A percentile compares a stretch with the other conserved stretches of the same genome.
These are phyloP conservation scores for Drosophila burlai DNA, from an alignment of 1,140 invertebrate species.

Conservation along the genomic window DNA sequence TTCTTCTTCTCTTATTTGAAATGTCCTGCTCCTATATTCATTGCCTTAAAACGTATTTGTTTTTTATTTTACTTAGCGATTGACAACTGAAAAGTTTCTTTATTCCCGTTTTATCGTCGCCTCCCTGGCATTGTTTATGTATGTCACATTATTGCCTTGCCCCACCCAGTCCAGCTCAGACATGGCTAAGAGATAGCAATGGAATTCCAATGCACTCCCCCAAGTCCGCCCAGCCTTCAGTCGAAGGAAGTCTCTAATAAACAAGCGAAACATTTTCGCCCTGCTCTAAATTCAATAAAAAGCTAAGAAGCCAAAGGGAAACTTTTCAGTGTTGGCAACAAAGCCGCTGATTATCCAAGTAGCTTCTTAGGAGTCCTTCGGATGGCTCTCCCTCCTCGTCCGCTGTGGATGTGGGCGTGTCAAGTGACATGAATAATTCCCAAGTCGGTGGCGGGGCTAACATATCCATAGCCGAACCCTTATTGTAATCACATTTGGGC, in stretches of 20 bases:
- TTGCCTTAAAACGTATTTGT: slow-evolving; percentile 10
- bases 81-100: slow-evolving; percentile 46
- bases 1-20: background rate
- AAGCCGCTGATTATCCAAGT: slow-evolving; percentile 62
- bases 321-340: slow-evolving; percentile 51
- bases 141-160: slow-evolving; percentile 51
- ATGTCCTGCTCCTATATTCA: background rate
- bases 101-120: slow-evolving; percentile 39
- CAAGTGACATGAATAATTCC: slow-evolving; percentile 67
- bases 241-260: slow-evolving; percentile 51
- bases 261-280: slow-evolving; percentile 47
- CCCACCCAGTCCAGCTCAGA: slow-evolving; percentile 6
- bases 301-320: slow-evolving; percentile 31
- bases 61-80: slow-evolving; percentile 41
- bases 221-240: slow-evolving; percentile 10
- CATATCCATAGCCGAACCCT: slow-evolving; percentile 56
- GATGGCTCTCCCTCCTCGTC: background rate
- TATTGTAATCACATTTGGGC: slow-evolving; percentile 61
- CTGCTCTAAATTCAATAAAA: slow-evolving; percentile 57
- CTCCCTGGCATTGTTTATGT: slow-evolving; percentile 39
- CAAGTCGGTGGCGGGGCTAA: slow-evolving; percentile 38
- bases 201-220: slow-evolving; percentile 44
- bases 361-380: slow-evolving; percentile 20
- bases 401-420: slow-evolving; percentile 24
- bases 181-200: slow-evolving; percentile 14